Base-by-base conservation (phyloP, 2,113 vertebrate genomes). In the Myrmophylax atrothorax region DNA sequence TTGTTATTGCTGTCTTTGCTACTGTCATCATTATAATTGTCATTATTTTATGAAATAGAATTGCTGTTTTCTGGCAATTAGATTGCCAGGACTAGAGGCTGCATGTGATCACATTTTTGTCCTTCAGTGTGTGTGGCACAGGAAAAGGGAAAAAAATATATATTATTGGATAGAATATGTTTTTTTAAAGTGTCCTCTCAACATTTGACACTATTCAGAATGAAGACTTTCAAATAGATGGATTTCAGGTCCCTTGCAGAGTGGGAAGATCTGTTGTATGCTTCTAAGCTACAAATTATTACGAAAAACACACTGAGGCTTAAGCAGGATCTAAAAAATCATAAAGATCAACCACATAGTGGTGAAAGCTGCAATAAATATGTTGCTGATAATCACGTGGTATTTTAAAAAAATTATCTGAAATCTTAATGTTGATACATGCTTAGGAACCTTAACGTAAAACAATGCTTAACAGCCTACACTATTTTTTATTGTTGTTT, bases 321-420 rank as follows among this genome's bases (percentile, higher is more conserved):
- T 74, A 94, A 77, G 24, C 5, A 59, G 10, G n/a, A 20, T 24
- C 24, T 76, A 37, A 86, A 76, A 75, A 85, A 83, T 29, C 10
- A 42, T 8, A 18, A 17, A n/a, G 4, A 49, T 50, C 15, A 40
- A 12, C 38, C 35, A 28, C 10, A 50, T 14, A 40, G 44, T 28
- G 2, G 4, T 52, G 31, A 92, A 76, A 35, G 2, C 1, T 70
- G 7, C 14, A 52, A 13, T 38, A 59, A 70, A 28, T 83, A 72
- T 23, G 2, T 69, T 79, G 40, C 14, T 74, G 59, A 38, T 83
- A 73, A 55, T 47, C 15, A 81, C 0, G 0, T 15, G 3, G 3
- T 47, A 64, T 35, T 42, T 70, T 8, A 55, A 80, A 80, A 10
- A 56, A 5, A 20, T 18, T 52, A n/a, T 78, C 28, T 74, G 60